Conservation (phyloP, 2,888 invertebrate genomes). For the Papilio gigon region DNA sequence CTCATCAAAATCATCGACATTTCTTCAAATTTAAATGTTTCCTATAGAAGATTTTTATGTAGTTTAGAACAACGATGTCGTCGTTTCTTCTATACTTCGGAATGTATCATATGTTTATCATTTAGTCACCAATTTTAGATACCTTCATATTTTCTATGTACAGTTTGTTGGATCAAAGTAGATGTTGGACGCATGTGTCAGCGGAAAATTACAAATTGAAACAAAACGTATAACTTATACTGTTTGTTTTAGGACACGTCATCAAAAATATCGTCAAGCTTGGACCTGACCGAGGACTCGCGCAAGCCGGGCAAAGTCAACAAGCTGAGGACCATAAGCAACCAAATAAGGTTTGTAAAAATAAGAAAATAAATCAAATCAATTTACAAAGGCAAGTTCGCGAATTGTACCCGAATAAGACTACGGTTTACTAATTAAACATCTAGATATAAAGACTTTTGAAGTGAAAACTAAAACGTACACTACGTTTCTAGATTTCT, state of each 20-base stretch:
- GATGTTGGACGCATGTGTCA: slow-evolving; percentile 3
- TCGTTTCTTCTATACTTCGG: not conserved
- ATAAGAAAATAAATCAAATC: no score
- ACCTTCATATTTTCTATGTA: not conserved
- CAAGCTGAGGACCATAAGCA: slow-evolving; percentile 87
- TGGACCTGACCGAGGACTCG: slow-evolving; percentile 80
- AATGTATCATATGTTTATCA: not conserved
- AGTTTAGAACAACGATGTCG: not conserved
- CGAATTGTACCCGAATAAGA: no score
- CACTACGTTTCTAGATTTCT: slow-evolving; percentile 81
- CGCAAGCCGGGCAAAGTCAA: slow-evolving; percentile 84
- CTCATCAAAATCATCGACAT: not conserved
- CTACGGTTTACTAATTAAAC: no score
- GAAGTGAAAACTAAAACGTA: no score
- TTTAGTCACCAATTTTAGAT: not conserved
- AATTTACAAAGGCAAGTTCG: no score
- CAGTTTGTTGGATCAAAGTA: slow-evolving; percentile 1
- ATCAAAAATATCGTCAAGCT: slow-evolving; percentile 84
- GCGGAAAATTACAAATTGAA: not conserved
- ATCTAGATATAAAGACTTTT: no score
- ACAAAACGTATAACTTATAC: not conserved
- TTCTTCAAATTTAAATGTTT: not conserved
- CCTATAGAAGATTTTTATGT: slow-evolving; percentile 5
- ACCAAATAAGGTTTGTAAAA: slow-evolving; percentile 87
- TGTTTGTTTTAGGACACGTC: slow-evolving; percentile 74